Evolutionary conservation across 2,113 vertebrate species (phyloP).

Genomic region (Ariopsis seemanni): DNA sequence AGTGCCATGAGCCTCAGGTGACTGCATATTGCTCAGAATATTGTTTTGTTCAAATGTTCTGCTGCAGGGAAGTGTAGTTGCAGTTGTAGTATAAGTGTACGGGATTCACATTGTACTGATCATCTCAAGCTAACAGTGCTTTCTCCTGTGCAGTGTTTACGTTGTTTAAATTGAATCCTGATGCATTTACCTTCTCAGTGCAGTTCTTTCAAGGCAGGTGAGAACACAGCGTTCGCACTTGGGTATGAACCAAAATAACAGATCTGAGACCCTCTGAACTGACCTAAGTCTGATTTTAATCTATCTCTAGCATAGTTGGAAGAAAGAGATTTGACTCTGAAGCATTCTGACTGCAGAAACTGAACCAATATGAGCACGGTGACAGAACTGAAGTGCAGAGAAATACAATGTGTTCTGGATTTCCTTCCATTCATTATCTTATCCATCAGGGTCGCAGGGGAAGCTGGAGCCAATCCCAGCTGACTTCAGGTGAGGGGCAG

Average conservation of each 20-base stretch:
- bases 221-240: neutral
- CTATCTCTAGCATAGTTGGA: neutral
- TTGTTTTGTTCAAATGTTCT: conserved; percentile 1
- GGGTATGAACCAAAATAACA: neutral
- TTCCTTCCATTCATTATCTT: neutral
- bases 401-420: neutral
- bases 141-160: neutral
- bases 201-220: neutral
- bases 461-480: too few relatives aligned
- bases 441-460: too few relatives aligned
- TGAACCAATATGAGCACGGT: neutral
- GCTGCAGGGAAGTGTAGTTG: neutral
- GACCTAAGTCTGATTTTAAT: neutral
- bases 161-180: neutral
- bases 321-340: neutral
- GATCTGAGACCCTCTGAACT: neutral
- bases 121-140: neutral
- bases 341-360: neutral
- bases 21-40: neutral
- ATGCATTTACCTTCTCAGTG: neutral
- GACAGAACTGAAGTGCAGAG: neutral
- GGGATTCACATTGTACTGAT: neutral
- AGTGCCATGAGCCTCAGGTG: neutral
- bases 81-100: neutral
- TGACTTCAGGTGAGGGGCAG: too few relatives aligned